phyloP scores from a whole-genome alignment of 2,113 vertebrate species.

The Campylomormyrus numenius region DNA sequence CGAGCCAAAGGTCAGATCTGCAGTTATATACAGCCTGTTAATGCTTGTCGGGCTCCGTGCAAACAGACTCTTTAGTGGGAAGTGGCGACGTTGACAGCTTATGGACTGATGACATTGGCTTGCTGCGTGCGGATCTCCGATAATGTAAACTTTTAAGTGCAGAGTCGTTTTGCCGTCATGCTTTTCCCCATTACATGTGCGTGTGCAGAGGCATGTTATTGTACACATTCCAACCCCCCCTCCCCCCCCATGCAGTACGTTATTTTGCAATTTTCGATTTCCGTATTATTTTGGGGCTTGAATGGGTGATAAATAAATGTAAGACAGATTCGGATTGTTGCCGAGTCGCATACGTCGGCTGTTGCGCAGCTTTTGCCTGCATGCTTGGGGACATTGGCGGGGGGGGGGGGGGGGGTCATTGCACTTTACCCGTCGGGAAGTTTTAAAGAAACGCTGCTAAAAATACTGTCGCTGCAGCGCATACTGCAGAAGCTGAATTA shows the following conservation, averaged over 20 bases:
- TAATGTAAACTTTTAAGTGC: background rate
- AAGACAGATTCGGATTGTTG: background rate
- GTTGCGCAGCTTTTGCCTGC: background rate
- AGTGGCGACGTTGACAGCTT: background rate
- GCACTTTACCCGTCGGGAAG: background rate
- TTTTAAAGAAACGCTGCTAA: background rate
- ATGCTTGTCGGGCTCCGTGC: background rate
- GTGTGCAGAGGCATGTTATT: background rate
- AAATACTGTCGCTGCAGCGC: background rate
- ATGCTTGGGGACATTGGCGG: background rate
- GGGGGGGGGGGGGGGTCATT: background rate
- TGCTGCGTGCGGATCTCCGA: background rate
- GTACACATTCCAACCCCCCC: background rate
- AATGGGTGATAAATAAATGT: background rate
- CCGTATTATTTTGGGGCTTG: background rate
- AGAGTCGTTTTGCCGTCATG: background rate
- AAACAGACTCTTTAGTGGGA: background rate
- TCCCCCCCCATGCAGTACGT: background rate
- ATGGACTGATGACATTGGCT: background rate
- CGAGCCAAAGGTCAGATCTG: constrained; percentile 10
- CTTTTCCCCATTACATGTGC: background rate
- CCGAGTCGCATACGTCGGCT: background rate
- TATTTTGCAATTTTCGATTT: background rate
- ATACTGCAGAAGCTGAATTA: background rate
- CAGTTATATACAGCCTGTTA: too few relatives aligned